Evolutionary conservation across 2,113 vertebrate genomes (phyloP).

Genomic region (Mesitornis unicolor): DNA sequence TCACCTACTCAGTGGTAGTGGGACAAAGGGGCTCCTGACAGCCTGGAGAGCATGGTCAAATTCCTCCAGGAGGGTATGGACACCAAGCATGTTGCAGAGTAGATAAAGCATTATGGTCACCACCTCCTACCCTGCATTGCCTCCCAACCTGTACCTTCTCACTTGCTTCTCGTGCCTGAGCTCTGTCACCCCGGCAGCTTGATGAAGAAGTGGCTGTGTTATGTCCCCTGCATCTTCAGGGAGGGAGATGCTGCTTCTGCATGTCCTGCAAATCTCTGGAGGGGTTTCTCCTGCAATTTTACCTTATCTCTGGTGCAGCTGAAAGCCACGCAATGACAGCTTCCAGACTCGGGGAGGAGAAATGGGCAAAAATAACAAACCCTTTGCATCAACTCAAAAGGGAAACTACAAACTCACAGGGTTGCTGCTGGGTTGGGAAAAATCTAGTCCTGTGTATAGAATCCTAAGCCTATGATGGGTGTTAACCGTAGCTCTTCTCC

Average conservation of each 20-base stretch:
- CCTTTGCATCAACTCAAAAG: background rate
- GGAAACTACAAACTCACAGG: background rate
- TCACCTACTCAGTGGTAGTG: background rate
- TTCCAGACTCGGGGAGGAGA: background rate
- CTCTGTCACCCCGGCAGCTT: background rate
- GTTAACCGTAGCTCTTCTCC: background rate
- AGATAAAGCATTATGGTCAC: background rate
- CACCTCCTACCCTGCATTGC: background rate
- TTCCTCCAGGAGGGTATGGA: background rate
- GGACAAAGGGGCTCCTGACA: background rate
- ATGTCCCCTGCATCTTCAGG: background rate
- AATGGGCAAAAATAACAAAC: background rate
- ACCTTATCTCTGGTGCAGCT: background rate
- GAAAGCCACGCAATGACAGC: background rate
- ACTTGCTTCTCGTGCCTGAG: background rate
- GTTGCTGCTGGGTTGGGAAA: background rate
- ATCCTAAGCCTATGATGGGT: background rate
- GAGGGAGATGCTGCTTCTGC: background rate
- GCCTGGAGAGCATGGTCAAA: background rate
- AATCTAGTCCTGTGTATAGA: background rate
- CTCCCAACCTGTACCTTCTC: background rate
- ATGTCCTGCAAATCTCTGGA: background rate
- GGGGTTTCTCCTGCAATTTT: background rate
- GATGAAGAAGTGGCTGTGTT: fast-evolving
- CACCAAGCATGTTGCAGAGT: fast-evolving